A percentile compares a stretch with the other conserved stretches of the same genome.
phyloP scores from a whole-genome alignment of 1,140 invertebrate species.

The Rhizoglyphus robini region DNA sequence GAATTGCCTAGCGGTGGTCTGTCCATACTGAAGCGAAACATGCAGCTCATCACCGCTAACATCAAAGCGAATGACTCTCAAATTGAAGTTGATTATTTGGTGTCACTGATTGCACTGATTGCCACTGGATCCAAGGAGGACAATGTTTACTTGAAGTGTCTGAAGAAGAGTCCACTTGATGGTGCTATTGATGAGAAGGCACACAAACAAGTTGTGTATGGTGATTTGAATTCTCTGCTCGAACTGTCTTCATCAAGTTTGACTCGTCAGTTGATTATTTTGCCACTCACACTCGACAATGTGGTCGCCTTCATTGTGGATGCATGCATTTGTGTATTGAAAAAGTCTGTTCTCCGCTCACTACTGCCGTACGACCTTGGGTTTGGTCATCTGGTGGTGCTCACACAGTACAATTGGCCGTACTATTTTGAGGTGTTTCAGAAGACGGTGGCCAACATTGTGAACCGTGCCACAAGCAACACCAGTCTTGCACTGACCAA shows the following conservation, averaged over 20 bases:
- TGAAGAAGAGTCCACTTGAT: no score
- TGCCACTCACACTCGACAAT: background rate
- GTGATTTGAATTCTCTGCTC: background rate
- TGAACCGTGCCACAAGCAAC: background rate
- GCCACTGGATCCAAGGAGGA: no score
- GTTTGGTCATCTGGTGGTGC: constrained; percentile 22
- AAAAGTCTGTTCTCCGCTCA: constrained; percentile 9
- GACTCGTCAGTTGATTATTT: constrained; percentile 5
- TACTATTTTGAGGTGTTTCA: constrained; percentile 12
- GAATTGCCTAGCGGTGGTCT: background rate
- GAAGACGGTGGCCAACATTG: background rate
- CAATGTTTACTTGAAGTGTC: no score
- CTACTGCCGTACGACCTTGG: constrained; percentile 8
- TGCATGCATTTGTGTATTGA: constrained; percentile 12
- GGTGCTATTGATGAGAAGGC: no score
- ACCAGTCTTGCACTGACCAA: background rate
- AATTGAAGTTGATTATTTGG: no score
- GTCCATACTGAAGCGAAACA: background rate
- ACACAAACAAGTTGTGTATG: no score
- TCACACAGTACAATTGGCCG: constrained; percentile 23
- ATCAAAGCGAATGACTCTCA: no score
- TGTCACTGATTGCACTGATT: no score
- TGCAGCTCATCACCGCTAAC: background rate
- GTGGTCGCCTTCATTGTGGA: constrained; percentile 18
- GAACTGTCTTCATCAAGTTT: background rate